These are phyloP conservation scores for Rhabdornis inornatus DNA, from an alignment of 2,113 vertebrate species.

Conservation along the genomic window DNA sequence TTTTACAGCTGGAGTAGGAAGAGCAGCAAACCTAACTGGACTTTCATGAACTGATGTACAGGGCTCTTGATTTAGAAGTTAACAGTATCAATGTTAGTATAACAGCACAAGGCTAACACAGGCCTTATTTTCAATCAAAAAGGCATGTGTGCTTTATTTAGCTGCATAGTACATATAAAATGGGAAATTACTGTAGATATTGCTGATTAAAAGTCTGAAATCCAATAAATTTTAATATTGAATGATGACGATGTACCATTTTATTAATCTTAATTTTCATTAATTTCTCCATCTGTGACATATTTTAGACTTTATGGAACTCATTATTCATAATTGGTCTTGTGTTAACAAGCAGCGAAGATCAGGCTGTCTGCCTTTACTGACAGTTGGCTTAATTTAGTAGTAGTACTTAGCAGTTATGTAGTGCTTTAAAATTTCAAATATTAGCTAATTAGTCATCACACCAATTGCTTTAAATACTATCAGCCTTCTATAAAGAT, in stretches of 20 bases:
- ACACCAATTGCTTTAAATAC: slow-evolving; percentile 40
- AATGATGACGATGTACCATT: neutral
- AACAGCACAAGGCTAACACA: neutral
- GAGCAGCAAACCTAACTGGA: neutral
- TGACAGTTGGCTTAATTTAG: slow-evolving; percentile 56
- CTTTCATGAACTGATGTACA: neutral
- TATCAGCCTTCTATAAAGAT: slow-evolving; percentile 13
- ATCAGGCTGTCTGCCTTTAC: slow-evolving; percentile 25
- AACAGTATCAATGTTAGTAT: neutral
- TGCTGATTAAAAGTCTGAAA: slow-evolving; percentile 30
- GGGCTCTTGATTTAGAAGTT: neutral
- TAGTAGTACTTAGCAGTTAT: slow-evolving; percentile 37
- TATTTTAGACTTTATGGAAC: slow-evolving; percentile 41
- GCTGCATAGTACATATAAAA: neutral
- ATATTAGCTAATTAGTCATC: slow-evolving; percentile 59
- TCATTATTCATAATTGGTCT: slow-evolving; percentile 42
- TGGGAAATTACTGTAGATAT: slow-evolving; percentile 44
- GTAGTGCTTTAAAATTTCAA: slow-evolving; percentile 35
- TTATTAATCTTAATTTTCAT: slow-evolving; percentile 22
- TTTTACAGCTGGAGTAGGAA: neutral
- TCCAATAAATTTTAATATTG: slow-evolving; percentile 44
- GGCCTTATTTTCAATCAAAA: neutral
- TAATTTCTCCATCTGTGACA: slow-evolving; percentile 5
- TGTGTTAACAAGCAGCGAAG: slow-evolving; percentile 29
- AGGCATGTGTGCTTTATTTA: neutral